Evolutionary conservation across 1,140 invertebrate genomes (phyloP).

Genomic region (Lycorma delicatula): DNA sequence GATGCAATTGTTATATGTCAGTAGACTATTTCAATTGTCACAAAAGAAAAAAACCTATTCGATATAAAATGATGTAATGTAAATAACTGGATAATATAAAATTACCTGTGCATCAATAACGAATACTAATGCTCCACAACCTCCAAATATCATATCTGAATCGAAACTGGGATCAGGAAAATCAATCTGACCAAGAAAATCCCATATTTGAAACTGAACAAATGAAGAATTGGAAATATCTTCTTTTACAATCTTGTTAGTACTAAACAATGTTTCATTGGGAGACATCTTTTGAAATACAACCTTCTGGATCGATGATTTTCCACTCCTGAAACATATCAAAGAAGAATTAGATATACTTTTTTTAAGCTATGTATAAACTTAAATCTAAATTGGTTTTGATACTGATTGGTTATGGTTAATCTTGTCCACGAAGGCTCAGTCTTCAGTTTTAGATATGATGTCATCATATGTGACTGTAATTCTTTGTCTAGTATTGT

Average conservation of each 20-base stretch:
- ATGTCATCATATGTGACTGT: too few relatives aligned
- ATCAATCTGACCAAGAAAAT: constrained; percentile 98
- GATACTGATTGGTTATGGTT: too few relatives aligned
- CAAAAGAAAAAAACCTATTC: too few relatives aligned
- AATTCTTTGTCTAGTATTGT: too few relatives aligned
- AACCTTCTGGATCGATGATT: constrained; percentile 99
- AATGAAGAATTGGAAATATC: constrained; percentile 96
- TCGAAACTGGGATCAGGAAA: constrained; percentile 96
- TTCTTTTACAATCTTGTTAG: constrained; percentile 97
- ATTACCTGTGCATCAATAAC: constrained; percentile 97
- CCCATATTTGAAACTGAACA: constrained; percentile 99
- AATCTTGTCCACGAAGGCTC: too few relatives aligned
- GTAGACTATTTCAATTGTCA: too few relatives aligned
- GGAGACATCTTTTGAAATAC: constrained; percentile 99
- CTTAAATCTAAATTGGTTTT: too few relatives aligned
- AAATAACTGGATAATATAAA: neutral
- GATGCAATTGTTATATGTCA: too few relatives aligned
- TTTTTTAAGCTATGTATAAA: too few relatives aligned
- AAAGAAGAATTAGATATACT: neutral
- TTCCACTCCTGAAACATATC: constrained; percentile 75
- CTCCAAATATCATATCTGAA: constrained; percentile 89
- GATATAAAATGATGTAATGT: neutral
- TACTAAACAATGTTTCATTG: constrained; percentile 99
- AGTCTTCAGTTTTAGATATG: too few relatives aligned
- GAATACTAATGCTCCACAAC: constrained; percentile 93